Evolutionary conservation across 2,113 vertebrate genomes (phyloP), one percentile per base, ranked within the genome.

Genomic region (Gorsachius goisagi): DNA sequence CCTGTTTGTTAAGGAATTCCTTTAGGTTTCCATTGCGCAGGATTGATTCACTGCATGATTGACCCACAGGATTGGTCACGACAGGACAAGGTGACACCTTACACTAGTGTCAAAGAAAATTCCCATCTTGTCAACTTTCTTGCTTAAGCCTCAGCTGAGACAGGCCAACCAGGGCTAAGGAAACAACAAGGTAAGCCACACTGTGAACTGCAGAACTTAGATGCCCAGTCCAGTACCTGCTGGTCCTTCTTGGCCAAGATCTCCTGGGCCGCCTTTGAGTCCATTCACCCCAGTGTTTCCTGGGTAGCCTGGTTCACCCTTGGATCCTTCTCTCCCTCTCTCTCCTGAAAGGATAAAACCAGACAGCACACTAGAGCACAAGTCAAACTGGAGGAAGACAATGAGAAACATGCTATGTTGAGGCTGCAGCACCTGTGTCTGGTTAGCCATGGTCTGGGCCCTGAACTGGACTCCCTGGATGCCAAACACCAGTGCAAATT

Each of bases 251-350:
- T 97, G 97, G 62, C 99, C 99, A 83, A 75, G 59, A 39, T 99
- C 98, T 95, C 99, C 99, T 32, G 97, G 90, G 50, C 37, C 12
- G 9, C 99, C 99, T 96, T 98, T 99, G 47, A 77, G 52, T n/a
- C 99, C 99, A 49, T 94, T 91, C 68, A 96, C 97, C 30, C 99
- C 99, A 66, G 96, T 96, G 62, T 15, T 92, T 96, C 99, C 99
- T 60, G 98, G 95, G 39, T 97, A 98, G 67, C 99, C 99, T 21
- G 89, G 95, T 73, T 99, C 97, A 75, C 99, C 99, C 32, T 95
- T 96, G 27, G 52, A 39, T 28, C 99, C 99, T 56, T 97, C 81
- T 84, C 66, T 95, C 18, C 98, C 98, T 88, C 96, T 98, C 12
- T 95, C 53, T 76, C 99, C 99, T 99, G 91, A 33, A 88, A 94